Evolutionary conservation across 2,888 invertebrate genomes (phyloP).

Genomic region (Cordilura impudica): DNA sequence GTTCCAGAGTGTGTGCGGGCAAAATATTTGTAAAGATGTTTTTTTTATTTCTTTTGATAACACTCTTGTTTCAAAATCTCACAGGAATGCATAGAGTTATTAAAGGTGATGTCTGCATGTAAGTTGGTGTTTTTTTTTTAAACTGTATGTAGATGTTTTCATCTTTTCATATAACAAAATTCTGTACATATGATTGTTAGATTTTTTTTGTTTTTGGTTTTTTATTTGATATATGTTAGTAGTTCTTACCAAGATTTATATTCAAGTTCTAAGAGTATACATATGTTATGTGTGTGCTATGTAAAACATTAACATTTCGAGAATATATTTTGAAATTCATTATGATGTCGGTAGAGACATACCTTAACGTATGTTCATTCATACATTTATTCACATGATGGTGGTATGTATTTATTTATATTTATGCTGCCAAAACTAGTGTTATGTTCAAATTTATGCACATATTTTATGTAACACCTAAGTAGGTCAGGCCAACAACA

Average conservation of each 20-base stretch:
- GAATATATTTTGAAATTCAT: constrained; percentile 10
- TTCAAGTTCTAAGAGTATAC: background rate
- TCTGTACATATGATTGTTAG: no score
- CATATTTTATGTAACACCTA: no score
- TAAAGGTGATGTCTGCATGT: constrained; percentile 50
- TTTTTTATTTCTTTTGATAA: constrained; percentile 33
- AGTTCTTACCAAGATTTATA: constrained; percentile 13
- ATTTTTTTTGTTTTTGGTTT: background rate
- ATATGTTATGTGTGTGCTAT: background rate
- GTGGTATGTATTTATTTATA: no score
- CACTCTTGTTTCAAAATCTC: constrained; percentile 16
- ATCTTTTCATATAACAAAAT: no score
- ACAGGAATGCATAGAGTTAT: constrained; percentile 43
- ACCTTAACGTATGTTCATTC: background rate
- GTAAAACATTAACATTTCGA: background rate
- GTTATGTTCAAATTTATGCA: no score
- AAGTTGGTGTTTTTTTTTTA: background rate
- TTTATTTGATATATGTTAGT: background rate
- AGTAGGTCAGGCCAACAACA: no score
- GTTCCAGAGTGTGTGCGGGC: background rate
- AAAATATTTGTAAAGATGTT: background rate
- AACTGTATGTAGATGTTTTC: background rate
- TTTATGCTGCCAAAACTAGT: no score
- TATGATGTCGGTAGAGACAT: background rate
- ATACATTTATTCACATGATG: no score